These are phyloP conservation scores for Thunnus thynnus DNA, from an alignment of 2,113 vertebrate genomes.

Conservation along the genomic window DNA sequence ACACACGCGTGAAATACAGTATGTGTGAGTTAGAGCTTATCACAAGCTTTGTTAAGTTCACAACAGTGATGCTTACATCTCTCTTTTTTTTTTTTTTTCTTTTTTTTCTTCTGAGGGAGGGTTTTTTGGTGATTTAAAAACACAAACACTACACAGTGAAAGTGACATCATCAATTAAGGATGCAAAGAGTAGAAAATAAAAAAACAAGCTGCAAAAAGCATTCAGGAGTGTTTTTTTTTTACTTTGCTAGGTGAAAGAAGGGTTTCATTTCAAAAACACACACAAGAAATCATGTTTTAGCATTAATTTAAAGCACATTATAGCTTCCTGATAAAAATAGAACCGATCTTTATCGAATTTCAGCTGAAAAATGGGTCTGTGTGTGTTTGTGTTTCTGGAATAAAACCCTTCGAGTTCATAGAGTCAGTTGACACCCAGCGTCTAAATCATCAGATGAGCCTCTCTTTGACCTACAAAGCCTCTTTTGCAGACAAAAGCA, in stretches of 20 bases:
- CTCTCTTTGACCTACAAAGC: slow-evolving; percentile 29
- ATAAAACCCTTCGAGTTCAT: slow-evolving; percentile 1
- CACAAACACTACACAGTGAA: slow-evolving; percentile 36
- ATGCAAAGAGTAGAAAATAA: slow-evolving; percentile 7
- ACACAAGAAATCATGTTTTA: slow-evolving; percentile 2
- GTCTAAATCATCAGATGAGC: neutral
- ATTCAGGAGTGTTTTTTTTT: too few relatives aligned
- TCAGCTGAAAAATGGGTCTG: too few relatives aligned
- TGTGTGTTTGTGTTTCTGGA: neutral
- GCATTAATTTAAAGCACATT: neutral
- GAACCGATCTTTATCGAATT: too few relatives aligned
- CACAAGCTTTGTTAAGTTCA: slow-evolving; percentile 36
- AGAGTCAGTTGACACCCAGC: neutral
- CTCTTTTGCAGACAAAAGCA: slow-evolving; percentile 2
- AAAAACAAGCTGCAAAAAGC: neutral
- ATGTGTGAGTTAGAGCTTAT: slow-evolving; percentile 48
- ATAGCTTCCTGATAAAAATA: slow-evolving; percentile 14
- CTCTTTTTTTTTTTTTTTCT: neutral
- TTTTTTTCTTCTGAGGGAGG: neutral
- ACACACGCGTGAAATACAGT: slow-evolving; percentile 32
- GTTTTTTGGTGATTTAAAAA: neutral
- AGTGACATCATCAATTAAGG: slow-evolving; percentile 43
- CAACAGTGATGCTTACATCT: slow-evolving; percentile 12
- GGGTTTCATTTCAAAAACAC: slow-evolving; percentile 4
- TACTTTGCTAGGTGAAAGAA: neutral